Conservation (phyloP, 2,888 invertebrate genomes). For the Masnerella sp. region DNA sequence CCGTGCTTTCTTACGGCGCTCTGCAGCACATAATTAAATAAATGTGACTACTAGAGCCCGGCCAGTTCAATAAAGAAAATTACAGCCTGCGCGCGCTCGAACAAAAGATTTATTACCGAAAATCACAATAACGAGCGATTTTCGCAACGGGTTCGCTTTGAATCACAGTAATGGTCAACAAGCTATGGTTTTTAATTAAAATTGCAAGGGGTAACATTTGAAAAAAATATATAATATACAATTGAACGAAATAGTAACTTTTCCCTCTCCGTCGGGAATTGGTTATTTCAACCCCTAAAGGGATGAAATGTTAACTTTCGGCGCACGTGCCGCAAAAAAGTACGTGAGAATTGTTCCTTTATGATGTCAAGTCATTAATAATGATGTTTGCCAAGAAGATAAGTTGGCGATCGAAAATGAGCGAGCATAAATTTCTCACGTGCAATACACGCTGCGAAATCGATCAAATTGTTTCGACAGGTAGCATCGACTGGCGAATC, state of each 20-base stretch:
- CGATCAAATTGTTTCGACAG: constrained; percentile 58
- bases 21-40: constrained; percentile 54
- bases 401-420: constrained; percentile 6
- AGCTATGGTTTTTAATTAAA: constrained; percentile 13
- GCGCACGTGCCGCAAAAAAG: no score
- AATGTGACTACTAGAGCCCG: constrained; percentile 36
- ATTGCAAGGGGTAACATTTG: no score
- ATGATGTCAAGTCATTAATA: no score
- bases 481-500: constrained; percentile 45
- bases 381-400: constrained; percentile 14
- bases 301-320: no score
- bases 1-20: constrained; percentile 42
- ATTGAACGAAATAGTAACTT: no score
- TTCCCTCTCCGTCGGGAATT: no score
- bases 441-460: constrained; percentile 13
- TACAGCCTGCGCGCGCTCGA: constrained; percentile 14
- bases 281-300: no score
- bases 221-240: no score
- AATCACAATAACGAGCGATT: constrained; percentile 9
- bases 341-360: no score
- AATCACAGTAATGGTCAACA: background rate
- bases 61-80: constrained; percentile 49
- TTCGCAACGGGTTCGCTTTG: constrained; percentile 3
- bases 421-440: constrained; percentile 23
- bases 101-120: constrained; percentile 48